These are phyloP conservation scores for Trichogramma pretiosum DNA, from an alignment of 1,140 invertebrate species.

Conservation along the genomic window DNA sequence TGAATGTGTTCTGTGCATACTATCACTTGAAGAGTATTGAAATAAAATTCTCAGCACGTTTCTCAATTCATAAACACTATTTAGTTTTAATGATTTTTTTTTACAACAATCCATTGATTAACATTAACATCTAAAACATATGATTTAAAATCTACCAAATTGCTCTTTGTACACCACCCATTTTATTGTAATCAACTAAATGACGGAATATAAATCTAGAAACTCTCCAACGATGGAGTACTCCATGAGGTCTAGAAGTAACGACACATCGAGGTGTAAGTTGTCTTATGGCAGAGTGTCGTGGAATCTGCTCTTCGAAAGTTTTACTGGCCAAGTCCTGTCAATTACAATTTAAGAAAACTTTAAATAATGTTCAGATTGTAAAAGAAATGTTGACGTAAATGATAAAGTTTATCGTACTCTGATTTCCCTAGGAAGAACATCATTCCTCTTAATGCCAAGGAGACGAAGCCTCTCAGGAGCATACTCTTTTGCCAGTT, in stretches of 20 bases:
- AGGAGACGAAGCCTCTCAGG: conserved; percentile 64
- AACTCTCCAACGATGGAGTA: conserved; percentile 65
- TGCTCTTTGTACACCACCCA: conserved; percentile 78
- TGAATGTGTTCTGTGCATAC: too few species aligned
- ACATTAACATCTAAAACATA: neutral
- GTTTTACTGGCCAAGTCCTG: conserved; percentile 62
- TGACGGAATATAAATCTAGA: conserved; percentile 82
- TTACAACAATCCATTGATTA: neutral
- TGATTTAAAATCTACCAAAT: conserved; percentile 71
- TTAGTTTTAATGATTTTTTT: neutral
- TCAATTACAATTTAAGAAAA: conserved; percentile 18
- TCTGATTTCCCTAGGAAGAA: conserved; percentile 69
- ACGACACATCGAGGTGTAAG: conserved; percentile 67
- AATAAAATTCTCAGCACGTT: too few species aligned
- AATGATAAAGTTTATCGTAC: conserved; percentile 38
- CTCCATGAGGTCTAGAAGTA: conserved; percentile 68
- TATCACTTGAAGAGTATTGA: too few species aligned
- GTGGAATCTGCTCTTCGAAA: conserved; percentile 65
- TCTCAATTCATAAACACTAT: neutral
- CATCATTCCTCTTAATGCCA: conserved; percentile 67
- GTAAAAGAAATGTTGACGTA: conserved; percentile 1
- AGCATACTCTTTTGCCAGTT: conserved; percentile 61
- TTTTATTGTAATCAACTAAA: conserved; percentile 82
- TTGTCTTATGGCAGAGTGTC: conserved; percentile 58
- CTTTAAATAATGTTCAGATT: neutral